Evolutionary conservation across 2,113 vertebrate genomes (phyloP), one percentile per base, ranked within the genome.

Genomic region (Caranx ignobilis): DNA sequence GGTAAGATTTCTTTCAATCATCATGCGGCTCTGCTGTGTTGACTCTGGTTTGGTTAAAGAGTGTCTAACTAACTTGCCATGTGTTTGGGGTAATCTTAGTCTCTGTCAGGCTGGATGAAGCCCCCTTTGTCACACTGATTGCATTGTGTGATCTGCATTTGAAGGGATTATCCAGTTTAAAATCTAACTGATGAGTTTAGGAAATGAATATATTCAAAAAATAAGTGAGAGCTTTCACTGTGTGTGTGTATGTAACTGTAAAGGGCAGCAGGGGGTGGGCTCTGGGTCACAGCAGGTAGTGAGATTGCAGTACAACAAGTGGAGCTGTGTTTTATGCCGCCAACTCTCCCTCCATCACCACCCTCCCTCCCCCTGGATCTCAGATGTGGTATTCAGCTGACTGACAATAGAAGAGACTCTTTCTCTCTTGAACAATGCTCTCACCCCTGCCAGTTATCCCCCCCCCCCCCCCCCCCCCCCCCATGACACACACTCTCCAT

Each of bases 381-480:
- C 68, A 68, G 66, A 76, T 82, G 63, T 88, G 60, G 39, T 73
- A 77, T 91, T 92, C 71, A 87, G 68, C 69, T 71, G 76, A 21
- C 62, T 50, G 72, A 92, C 90, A 91, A 92, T 84, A 85, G 82
- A 87, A 73, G 79, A 75, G 72, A 67, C 57, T 90, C 85, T 89
- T 83, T 92, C 73, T 84, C 26, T 75, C 63, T 64, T 75, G 61
- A 90, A 91, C 88, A 91, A 91, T 87, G 62, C 84, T 62, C 63
- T 75, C 26, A 71, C 50, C 81, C 65, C 75, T 70, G 59, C 88
- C 67, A 83, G 59, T 76, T 83, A 54, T 26, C 26, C 26, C 26
- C 26, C 84, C 77, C 62, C 68, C 67, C 84, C 77, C 62, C 68
- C 67, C n/a, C n/a, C 26, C 26, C 26, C 26, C 84, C 77, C 62